A percentile compares a stretch with the other conserved stretches of the same genome.
These are phyloP conservation scores for Neodiprion lecontei DNA, from an alignment of 1,140 invertebrate genomes.

Conservation along the genomic window DNA sequence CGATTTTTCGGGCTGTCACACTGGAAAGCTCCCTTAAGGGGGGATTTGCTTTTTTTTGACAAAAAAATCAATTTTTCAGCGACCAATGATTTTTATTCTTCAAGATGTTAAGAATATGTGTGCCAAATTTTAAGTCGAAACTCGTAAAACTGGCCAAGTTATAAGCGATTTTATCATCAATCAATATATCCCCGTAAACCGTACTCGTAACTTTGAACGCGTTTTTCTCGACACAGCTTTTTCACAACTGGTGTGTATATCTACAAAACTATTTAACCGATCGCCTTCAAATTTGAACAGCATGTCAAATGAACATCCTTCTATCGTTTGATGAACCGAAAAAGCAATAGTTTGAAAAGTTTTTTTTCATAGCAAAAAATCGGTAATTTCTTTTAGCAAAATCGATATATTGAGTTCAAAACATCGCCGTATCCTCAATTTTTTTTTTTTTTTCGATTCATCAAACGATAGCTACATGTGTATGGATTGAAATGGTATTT, in stretches of 20 bases:
- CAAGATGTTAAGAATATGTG: too few species aligned
- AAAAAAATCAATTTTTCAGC: too few species aligned
- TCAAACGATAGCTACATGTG: conserved; percentile 22
- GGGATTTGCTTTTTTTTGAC: too few species aligned
- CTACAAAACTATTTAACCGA: conserved; percentile 19
- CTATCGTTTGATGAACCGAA: conserved; percentile 20
- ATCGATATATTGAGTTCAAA: conserved; percentile 21
- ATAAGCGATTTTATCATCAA: too few species aligned
- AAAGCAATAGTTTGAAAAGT: not conserved
- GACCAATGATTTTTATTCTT: too few species aligned
- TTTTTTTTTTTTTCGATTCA: conserved; percentile 16
- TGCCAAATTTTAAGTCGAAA: too few species aligned
- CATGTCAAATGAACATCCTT: conserved; percentile 12
- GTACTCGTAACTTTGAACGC: not conserved
- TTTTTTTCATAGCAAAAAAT: conserved; percentile 18
- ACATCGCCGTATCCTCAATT: not conserved
- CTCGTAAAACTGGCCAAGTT: too few species aligned
- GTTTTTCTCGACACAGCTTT: conserved; percentile 25
- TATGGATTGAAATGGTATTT: not conserved
- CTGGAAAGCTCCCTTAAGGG: too few species aligned
- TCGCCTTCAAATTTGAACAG: conserved; percentile 20
- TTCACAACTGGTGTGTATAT: conserved; percentile 22
- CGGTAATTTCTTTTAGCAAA: not conserved
- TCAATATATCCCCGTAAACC: too few species aligned
- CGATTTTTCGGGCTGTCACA: too few species aligned